Base-by-base conservation (phyloP, 2,797 vertebrate genomes). In the Coilia nasus region DNA sequence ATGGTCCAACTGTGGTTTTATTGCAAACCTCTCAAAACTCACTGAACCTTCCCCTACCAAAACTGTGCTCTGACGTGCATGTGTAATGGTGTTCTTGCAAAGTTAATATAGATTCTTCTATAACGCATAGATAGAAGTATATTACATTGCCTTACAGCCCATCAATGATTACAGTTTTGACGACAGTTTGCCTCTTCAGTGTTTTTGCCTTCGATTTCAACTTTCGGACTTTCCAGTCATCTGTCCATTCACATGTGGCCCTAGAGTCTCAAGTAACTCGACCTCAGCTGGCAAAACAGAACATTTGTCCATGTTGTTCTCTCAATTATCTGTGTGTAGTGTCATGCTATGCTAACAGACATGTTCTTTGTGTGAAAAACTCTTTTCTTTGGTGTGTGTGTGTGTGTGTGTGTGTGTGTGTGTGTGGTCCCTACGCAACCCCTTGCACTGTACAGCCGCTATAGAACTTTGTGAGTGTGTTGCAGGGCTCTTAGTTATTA, bases 141-240 rank as follows among this genome's bases (percentile, higher is more conserved):
- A 78, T 35, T 17, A 44, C 31, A 78, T 78, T 78, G 71, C 71
- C 71, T 78, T 78, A 78, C 71, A 78, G 71, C 71, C 71, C 44
- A 44, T 78, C 71, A 78, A 9, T 44, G 35, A 78, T 78, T 78
- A 78, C 71, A 78, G 71, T 78, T 41, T 41, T 78, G 71, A 44
- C 21, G 83, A 44, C 83, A 83, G 1, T 75, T 71, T 44, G 85
- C 87, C 90, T 86, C 89, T 60, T 87, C 86, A 91, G 89, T 90
- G 90, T 83, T 4, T 89, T 85, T 90, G 86, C 87, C 88, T 91
- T 83, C 86, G 84, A 91, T 86, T 88, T 89, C n/a, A n/a, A 71
- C 84, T 87, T 88, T 71, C 14, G 31, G 64, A 71, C 62, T 17
- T 28, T 35, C 28, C 14, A 15, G 64, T 71, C 28, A 71, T 71